Percentiles rank a stretch among this genome's conserved stretches.
These are phyloP conservation scores for Amia ocellicauda DNA, from an alignment of 2,113 vertebrate species.

Conservation along the genomic window DNA sequence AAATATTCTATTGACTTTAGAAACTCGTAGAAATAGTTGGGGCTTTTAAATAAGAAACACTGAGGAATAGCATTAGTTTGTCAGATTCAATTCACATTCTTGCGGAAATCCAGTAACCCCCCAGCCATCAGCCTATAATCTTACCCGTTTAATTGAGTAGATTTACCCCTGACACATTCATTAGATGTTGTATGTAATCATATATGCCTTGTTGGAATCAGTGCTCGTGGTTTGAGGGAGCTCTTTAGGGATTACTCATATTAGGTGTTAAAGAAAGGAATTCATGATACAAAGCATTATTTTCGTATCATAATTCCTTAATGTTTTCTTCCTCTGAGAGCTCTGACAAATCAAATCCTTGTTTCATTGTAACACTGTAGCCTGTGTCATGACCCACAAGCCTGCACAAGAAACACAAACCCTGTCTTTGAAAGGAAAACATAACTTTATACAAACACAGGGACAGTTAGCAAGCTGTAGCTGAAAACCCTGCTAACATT, in stretches of 20 bases:
- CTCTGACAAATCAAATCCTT: no score
- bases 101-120: background rate
- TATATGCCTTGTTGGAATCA: background rate
- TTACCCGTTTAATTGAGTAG: background rate
- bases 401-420: background rate
- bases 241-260: background rate
- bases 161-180: background rate
- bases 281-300: background rate
- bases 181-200: slow-evolving; percentile 1
- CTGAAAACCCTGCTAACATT: no score
- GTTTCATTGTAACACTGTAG: background rate
- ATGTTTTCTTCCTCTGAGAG: no score
- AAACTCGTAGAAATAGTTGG: no score
- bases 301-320: no score
- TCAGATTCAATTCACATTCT: background rate
- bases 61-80: no score
- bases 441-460: no score
- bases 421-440: no score
- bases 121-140: background rate
- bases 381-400: background rate
- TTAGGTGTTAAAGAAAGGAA: slow-evolving; percentile 10
- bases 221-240: background rate
- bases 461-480: no score
- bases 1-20: no score
- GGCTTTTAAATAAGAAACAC: no score